Conservation (phyloP, 1,140 invertebrate species). For the Zaprionus tsacasi region DNA sequence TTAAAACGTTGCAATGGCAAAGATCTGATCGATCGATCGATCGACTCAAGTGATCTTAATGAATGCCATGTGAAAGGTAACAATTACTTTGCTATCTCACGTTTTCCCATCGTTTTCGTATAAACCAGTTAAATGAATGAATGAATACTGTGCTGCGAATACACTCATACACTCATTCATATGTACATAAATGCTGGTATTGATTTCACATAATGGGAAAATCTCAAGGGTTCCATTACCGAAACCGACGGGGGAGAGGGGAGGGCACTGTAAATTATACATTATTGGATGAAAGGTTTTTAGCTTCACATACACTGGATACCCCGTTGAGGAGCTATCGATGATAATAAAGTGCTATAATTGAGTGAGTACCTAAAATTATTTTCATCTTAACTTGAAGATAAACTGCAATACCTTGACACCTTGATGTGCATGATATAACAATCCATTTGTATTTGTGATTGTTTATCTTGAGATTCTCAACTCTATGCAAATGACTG, state of each 20-base stretch:
- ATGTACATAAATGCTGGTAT: slow-evolving; percentile 68
- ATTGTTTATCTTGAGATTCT: neutral
- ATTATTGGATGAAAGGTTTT: slow-evolving; percentile 58
- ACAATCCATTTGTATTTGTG: neutral
- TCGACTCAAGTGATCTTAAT: slow-evolving; percentile 12
- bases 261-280: slow-evolving; percentile 34
- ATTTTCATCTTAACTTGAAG: slow-evolving; percentile 20
- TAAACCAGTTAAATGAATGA: slow-evolving; percentile 28
- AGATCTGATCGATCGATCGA: neutral
- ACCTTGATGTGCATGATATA: neutral
- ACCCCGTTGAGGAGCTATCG: slow-evolving; percentile 31
- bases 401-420: slow-evolving; percentile 2
- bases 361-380: slow-evolving; percentile 32
- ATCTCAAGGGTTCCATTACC: slow-evolving; percentile 33
- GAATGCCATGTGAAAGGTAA: slow-evolving; percentile 9
- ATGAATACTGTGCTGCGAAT: slow-evolving; percentile 25
- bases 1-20: neutral
- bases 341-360: slow-evolving; percentile 39
- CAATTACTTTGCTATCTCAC: slow-evolving; percentile 25
- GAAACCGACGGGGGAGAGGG: slow-evolving; percentile 3
- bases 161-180: slow-evolving; percentile 2
- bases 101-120: slow-evolving; percentile 22
- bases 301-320: neutral
- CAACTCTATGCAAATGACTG: neutral
- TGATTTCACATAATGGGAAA: slow-evolving; percentile 66